Conservation (phyloP, 2,888 invertebrate species). For the Ochropacha duplaris region DNA sequence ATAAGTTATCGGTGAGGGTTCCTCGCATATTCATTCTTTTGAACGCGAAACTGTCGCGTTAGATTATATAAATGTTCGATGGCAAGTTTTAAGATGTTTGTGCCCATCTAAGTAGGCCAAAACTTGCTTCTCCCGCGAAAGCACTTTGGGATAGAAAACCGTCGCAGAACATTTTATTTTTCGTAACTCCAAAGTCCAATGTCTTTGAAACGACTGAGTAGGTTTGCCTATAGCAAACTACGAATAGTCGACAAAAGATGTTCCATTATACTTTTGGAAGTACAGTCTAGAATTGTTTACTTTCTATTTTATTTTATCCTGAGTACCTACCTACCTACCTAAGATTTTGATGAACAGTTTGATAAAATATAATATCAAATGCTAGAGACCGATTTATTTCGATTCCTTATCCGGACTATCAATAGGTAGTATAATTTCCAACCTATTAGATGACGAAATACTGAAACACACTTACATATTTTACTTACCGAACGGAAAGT, state of each 20-base stretch:
- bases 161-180: slow-evolving; percentile 33
- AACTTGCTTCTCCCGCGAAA: slow-evolving; percentile 48
- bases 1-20: slow-evolving; percentile 64
- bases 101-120: slow-evolving; percentile 40
- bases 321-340: too few species aligned
- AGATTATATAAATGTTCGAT: slow-evolving; percentile 45
- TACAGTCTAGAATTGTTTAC: not conserved
- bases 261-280: not conserved
- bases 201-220: slow-evolving; percentile 20
- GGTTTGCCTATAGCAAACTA: not conserved
- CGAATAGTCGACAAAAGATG: not conserved
- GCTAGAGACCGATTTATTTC: too few species aligned
- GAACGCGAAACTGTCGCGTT: slow-evolving; percentile 44
- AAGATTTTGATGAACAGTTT: too few species aligned
- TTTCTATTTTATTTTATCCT: too few species aligned
- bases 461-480: too few species aligned
- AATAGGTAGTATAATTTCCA: too few species aligned
- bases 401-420: too few species aligned
- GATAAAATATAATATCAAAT: too few species aligned
- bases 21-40: slow-evolving; percentile 66
- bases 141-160: slow-evolving; percentile 41
- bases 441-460: too few species aligned
- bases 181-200: slow-evolving; percentile 29
- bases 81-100: slow-evolving; percentile 33
- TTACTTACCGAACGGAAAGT: too few species aligned